Percentiles rank a stretch among this genome's conserved stretches.
Evolutionary conservation across 2,888 invertebrate genomes (phyloP).

Genomic region (Argyresthia goedartella): DNA sequence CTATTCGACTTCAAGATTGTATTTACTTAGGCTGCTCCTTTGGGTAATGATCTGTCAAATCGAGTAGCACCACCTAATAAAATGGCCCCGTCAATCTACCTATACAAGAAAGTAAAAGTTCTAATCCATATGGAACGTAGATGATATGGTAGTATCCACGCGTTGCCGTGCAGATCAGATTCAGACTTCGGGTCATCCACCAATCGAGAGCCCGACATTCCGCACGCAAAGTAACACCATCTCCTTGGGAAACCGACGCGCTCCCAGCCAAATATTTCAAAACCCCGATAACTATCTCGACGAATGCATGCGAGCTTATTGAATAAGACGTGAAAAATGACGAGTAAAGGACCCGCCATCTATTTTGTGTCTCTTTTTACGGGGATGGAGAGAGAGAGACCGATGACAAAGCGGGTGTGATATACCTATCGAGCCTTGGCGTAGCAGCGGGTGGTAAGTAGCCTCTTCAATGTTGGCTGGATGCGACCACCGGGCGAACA

Average conservation of each 20-base stretch:
- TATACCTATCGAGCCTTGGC: neutral
- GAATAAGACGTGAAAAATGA: constrained; percentile 72
- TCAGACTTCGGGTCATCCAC: too few relatives aligned
- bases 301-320: constrained; percentile 61
- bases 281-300: constrained; percentile 64
- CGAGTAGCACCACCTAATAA: too few relatives aligned
- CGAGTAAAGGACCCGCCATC: constrained; percentile 62
- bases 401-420: constrained; percentile 36
- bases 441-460: constrained; percentile 44
- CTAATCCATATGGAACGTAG: too few relatives aligned
- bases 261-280: constrained; percentile 65
- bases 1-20: too few relatives aligned
- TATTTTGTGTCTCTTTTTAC: constrained; percentile 33
- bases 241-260: constrained; percentile 63
- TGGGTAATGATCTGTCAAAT: too few relatives aligned
- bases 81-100: too few relatives aligned
- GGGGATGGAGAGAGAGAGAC: constrained; percentile 23
- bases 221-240: constrained; percentile 69
- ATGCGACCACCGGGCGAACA: constrained; percentile 38
- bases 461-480: too few relatives aligned
- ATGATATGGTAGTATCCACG: too few relatives aligned
- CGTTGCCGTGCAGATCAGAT: too few relatives aligned
- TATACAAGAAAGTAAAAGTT: too few relatives aligned
- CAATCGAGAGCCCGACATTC: constrained; percentile 30
- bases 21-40: too few relatives aligned